Percentiles rank a stretch among this genome's conserved stretches.
phyloP scores from a whole-genome alignment of 2,888 invertebrate species.

The Meteorus cinctellus region DNA sequence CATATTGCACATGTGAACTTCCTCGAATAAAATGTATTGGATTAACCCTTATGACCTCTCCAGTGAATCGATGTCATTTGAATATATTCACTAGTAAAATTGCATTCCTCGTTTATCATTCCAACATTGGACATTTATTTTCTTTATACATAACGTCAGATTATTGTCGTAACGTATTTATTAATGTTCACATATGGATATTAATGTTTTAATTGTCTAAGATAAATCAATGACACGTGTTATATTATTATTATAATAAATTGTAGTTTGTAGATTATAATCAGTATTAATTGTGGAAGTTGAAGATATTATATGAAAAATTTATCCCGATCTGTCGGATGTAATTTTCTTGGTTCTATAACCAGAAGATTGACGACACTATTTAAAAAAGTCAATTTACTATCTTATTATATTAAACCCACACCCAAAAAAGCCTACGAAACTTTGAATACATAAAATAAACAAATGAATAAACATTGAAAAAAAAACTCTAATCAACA shows the following conservation, averaged over 20 bases:
- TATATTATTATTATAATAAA: too few relatives aligned
- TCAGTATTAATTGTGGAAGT: background rate
- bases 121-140: slow-evolving; percentile 48
- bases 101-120: slow-evolving; percentile 53
- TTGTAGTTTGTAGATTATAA: too few relatives aligned
- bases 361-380: too few relatives aligned
- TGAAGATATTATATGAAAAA: too few relatives aligned
- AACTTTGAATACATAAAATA: too few relatives aligned
- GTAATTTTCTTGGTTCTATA: too few relatives aligned
- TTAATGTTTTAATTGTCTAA: slow-evolving; percentile 4
- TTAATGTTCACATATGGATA: slow-evolving; percentile 19
- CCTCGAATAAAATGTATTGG: slow-evolving; percentile 52
- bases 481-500: too few relatives aligned
- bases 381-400: too few relatives aligned
- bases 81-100: slow-evolving; percentile 48
- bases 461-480: too few relatives aligned
- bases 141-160: slow-evolving; percentile 27
- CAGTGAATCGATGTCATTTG: slow-evolving; percentile 44
- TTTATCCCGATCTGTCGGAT: too few relatives aligned
- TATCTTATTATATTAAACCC: too few relatives aligned
- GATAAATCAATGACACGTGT: slow-evolving; percentile 4
- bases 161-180: background rate
- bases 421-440: too few relatives aligned
- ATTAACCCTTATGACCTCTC: slow-evolving; percentile 50
- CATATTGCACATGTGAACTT: slow-evolving; percentile 43